Percentiles rank a stretch among this genome's conserved stretches.
Evolutionary conservation across 2,888 invertebrate genomes (phyloP).

Genomic region (Diabrotica balteata): DNA sequence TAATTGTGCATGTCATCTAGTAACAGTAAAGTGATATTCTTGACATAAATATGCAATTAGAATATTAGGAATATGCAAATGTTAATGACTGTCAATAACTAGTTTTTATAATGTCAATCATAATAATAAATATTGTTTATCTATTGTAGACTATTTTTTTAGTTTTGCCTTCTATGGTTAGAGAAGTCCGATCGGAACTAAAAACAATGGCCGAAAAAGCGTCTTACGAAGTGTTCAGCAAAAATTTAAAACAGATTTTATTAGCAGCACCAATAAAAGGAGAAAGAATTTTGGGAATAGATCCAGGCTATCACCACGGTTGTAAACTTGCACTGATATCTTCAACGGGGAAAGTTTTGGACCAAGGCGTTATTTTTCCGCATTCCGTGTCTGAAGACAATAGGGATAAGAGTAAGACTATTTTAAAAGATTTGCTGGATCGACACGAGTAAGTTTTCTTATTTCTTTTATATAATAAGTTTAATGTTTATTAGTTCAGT

Average conservation of each 20-base stretch:
- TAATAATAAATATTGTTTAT: too few species aligned
- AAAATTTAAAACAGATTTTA: constrained; percentile 84
- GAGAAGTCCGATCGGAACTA: constrained; percentile 76
- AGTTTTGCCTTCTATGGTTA: constrained; percentile 72
- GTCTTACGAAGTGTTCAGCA: constrained; percentile 84
- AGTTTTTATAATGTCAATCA: too few species aligned
- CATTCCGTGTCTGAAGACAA: constrained; percentile 59
- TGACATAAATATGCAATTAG: too few species aligned
- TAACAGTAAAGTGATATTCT: too few species aligned
- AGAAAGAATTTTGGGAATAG: constrained; percentile 81
- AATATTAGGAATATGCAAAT: too few species aligned
- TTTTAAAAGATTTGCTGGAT: constrained; percentile 65
- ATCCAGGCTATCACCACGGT: constrained; percentile 89
- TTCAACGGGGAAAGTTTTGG: constrained; percentile 72
- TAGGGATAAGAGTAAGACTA: constrained; percentile 55
- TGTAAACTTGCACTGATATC: constrained; percentile 88
- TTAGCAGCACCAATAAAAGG: constrained; percentile 83
- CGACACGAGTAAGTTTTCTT: constrained; percentile 63
- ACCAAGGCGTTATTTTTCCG: constrained; percentile 75
- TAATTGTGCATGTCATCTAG: too few species aligned
- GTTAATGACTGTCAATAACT: too few species aligned
- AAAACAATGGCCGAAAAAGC: constrained; percentile 80
- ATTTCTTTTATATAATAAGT: not conserved
- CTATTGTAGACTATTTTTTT: constrained; percentile 44
- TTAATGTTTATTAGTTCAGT: not conserved